Evolutionary conservation across 2,797 vertebrate species (phyloP), one percentile per base, ranked within the genome.

Genomic region (Anguilla megastoma): DNA sequence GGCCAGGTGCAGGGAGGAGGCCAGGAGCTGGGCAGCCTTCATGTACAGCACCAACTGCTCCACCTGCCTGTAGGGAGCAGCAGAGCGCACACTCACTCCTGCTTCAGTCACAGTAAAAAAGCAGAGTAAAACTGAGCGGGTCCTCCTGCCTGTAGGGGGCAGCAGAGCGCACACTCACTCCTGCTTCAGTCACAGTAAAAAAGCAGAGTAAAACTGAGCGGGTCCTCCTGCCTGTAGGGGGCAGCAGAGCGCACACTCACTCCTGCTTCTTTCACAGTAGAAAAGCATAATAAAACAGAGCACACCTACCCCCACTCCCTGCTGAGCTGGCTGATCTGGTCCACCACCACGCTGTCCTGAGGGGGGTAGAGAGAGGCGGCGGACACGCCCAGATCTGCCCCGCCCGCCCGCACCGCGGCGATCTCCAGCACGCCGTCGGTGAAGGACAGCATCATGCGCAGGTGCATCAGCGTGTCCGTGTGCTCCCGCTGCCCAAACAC

Each of bases 321-420:
- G 95, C 98, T 99, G 90, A 99, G 97, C 91, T 97, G 98, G 94
- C 98, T 98, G 92, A 99, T 99, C 95, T 99, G 98, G 95, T 99
- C 98, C 85, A 99, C 98, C 0, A 99, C 97, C 87, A 98, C 97
- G 9, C 98, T 99, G 92, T 99, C 98, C 89, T 98, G 98, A 54
- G 98, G 97, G n/a, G 98, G 97, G 92, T 98, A 99, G 52, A 98
- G 93, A 0, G 97, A 98, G 0, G 97, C 97, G 0, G 94, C 94
- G 0, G 98, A 99, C 27, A 95, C 90, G 0, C 97, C 97, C 0
- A 99, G 94, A 45, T 99, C 98, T 0, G 96, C 90, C 84, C 96
- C 97, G 87, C 96, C 96, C 0, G 97, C 96, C 30, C 97, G 94
- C 36, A 96, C 86, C 0, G 97, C 97, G 0, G 98, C 98, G 92